Evolutionary conservation across 1,140 invertebrate species (phyloP), one percentile per base, ranked within the genome.

Genomic region (Nasonia longicornis): DNA sequence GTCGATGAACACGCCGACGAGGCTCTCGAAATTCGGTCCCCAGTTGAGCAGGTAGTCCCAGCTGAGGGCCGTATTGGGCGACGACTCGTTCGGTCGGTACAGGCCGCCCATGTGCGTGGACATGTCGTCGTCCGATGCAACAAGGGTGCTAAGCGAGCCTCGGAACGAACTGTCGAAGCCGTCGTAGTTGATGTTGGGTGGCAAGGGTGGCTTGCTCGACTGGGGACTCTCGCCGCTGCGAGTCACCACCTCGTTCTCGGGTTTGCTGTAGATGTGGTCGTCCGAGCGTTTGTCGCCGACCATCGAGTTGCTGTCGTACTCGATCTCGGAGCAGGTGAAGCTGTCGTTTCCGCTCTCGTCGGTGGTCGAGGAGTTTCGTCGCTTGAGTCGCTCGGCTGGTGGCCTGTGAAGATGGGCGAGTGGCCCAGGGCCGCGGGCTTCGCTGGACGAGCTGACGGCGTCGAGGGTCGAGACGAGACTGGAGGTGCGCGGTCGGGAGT

Each of bases 251-350:
- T 91, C 91, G 31, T 80, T 78, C 52, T 91, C 92, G 42, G 95
- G 92, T 89, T 96, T 96, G 8, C 93, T 93, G 87, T 96, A 80
- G 31, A 75, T 96, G 71, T 94, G 92, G 80, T 93, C 93, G 82
- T 93, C 93, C 76, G 92, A 91, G 75, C 92, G 89, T 84, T 97
- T 96, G 87, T 97, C 95, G 11, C 95, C 95, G 22, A 93, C 95
- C 29, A 96, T 91, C 83, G 95, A 96, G 82, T 95, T 95, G 86
- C 97, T 96, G 86, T 99, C 97, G 88, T 98, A 98, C 89, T 99
- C 98, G 87, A 98, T 98, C 91, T 99, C 97, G 0, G 97, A 99
- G 90, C 97, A 99, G 0, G 97, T 99, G 91, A 99, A 99, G 82
- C 97, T 98, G 87, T 99, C 98, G 90, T 98, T 98, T 4, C 96